phyloP scores from a whole-genome alignment of 2,797 vertebrate genomes.

The Mycteria americana region DNA sequence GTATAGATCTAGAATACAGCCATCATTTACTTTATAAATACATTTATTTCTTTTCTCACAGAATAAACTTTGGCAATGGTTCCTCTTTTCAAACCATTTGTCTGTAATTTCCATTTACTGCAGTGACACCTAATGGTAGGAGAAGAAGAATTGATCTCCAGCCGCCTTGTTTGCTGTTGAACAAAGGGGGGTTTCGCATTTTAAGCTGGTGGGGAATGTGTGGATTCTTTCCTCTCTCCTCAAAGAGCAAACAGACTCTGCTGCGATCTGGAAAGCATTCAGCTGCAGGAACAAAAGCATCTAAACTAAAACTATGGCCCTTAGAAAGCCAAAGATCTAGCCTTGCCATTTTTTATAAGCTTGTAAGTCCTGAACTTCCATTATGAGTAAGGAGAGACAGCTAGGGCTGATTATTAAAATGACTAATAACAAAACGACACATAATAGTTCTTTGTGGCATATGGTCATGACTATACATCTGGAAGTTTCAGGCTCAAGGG shows the following conservation, averaged over 20 bases:
- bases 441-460: constrained; percentile 19
- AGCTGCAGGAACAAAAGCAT: constrained; percentile 57
- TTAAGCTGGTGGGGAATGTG: constrained; percentile 43
- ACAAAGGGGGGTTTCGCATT: constrained; percentile 46
- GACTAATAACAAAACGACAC: neutral
- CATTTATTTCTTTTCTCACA: neutral
- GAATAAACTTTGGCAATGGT: constrained; percentile 3
- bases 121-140: constrained; percentile 70
- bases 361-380: neutral
- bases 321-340: neutral
- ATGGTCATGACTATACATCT: constrained; percentile 70
- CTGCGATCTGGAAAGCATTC: constrained; percentile 44
- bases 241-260: constrained; percentile 51
- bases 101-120: constrained; percentile 64
- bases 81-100: constrained; percentile 47
- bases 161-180: constrained; percentile 45
- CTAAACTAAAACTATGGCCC: neutral
- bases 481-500: constrained; percentile 67
- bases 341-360: neutral
- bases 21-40: neutral
- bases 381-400: neutral
- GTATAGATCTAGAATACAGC: neutral
- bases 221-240: constrained; percentile 42
- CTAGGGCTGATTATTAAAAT: neutral
- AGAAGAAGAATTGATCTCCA: constrained; percentile 55